Conservation (phyloP, 1,140 invertebrate genomes). For the Colletes gigas region DNA sequence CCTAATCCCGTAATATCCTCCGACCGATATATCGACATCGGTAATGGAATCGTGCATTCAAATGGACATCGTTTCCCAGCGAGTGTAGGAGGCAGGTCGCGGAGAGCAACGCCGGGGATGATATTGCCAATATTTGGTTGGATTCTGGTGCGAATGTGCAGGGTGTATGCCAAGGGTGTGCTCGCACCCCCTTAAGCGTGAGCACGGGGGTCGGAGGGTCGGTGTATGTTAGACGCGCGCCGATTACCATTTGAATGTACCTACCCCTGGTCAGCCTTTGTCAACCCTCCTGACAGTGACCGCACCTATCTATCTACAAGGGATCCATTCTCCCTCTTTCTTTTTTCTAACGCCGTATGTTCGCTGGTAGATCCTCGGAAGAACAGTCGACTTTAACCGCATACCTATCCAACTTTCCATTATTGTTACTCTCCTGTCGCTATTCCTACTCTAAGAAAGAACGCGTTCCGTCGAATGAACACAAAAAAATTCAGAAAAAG, state of each 20-base stretch:
- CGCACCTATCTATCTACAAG: constrained; percentile 61
- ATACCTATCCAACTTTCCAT: neutral
- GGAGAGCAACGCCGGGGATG: constrained; percentile 72
- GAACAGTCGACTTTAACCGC: neutral
- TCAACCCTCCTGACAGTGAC: constrained; percentile 67
- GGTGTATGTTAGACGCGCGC: constrained; percentile 74
- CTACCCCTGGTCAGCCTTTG: constrained; percentile 75
- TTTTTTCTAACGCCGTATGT: constrained; percentile 38
- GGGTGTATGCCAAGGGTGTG: constrained; percentile 52
- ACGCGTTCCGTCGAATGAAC: too few relatives aligned
- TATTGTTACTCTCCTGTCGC: neutral
- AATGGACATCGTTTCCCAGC: constrained; percentile 66
- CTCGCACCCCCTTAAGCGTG: constrained; percentile 38
- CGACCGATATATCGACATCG: constrained; percentile 54
- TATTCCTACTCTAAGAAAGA: neutral
- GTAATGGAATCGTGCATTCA: constrained; percentile 67
- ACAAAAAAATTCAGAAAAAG: too few relatives aligned
- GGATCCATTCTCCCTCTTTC: constrained; percentile 33
- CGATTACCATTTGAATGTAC: constrained; percentile 80
- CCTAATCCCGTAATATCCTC: constrained; percentile 63
- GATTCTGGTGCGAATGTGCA: constrained; percentile 74
- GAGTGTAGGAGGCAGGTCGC: constrained; percentile 68
- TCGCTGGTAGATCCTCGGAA: neutral
- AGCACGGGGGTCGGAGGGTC: constrained; percentile 55
- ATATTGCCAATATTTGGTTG: constrained; percentile 82